Percentiles rank a stretch among this genome's conserved stretches.
These are phyloP conservation scores for Oligia fasciuncula DNA, from an alignment of 2,888 invertebrate genomes.

Conservation along the genomic window DNA sequence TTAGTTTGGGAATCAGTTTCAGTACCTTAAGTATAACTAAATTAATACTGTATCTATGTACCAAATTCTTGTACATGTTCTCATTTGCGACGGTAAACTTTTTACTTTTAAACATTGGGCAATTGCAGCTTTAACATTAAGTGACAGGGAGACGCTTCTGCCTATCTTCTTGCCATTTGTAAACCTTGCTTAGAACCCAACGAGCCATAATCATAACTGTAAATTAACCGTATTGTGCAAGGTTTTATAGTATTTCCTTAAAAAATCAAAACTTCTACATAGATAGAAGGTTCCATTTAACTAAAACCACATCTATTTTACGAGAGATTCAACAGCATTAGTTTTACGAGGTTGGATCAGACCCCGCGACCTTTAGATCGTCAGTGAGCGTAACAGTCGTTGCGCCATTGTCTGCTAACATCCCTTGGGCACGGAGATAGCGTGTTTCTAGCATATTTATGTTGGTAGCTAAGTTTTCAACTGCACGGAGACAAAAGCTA, in stretches of 20 bases:
- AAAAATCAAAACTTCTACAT: not conserved
- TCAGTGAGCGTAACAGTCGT: conserved; percentile 23
- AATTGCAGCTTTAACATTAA: not conserved
- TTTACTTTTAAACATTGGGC: not conserved
- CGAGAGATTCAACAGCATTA: not conserved
- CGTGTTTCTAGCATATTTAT: conserved; percentile 41
- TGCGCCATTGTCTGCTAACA: conserved; percentile 28
- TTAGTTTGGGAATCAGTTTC: too few relatives aligned
- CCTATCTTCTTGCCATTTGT: not conserved
- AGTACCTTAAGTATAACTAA: too few relatives aligned
- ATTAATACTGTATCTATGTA: too few relatives aligned
- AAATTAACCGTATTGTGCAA: not conserved
- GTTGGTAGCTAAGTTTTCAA: conserved; percentile 14
- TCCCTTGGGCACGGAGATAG: conserved; percentile 28
- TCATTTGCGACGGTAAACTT: too few relatives aligned
- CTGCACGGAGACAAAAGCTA: not conserved
- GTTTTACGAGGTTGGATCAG: conserved; percentile 8
- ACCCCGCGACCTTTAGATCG: conserved; percentile 19
- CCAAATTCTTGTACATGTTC: too few relatives aligned
- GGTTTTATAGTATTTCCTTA: not conserved
- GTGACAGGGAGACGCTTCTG: not conserved
- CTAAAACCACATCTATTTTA: not conserved
- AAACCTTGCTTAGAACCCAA: not conserved
- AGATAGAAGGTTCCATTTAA: not conserved
- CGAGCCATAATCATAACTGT: not conserved